Evolutionary conservation across 37 sponge, comb jelly and placozoan species (phyloP).

Genomic region (Chondrosia reniformis): DNA sequence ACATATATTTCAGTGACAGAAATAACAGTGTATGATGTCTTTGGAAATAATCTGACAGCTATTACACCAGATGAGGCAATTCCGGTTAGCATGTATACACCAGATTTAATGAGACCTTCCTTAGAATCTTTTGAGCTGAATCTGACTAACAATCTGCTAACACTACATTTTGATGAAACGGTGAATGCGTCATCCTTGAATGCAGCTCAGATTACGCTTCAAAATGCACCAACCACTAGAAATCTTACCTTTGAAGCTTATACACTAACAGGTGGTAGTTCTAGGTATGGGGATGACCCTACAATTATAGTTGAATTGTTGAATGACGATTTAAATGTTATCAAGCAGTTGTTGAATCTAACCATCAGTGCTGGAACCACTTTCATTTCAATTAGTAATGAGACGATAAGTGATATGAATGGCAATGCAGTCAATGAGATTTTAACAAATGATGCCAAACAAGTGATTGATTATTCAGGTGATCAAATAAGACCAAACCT

Average conservation of each 20-base stretch:
- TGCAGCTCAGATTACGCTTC: slow-evolving; percentile 64
- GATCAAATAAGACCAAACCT: slow-evolving; percentile 57
- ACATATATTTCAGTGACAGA: slow-evolving; percentile 58
- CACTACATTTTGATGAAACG: slow-evolving; percentile 80
- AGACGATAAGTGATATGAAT: slow-evolving; percentile 65
- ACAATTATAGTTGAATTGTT: slow-evolving; percentile 33
- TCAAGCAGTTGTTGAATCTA: slow-evolving; percentile 54
- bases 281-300: slow-evolving; percentile 45
- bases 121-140: slow-evolving; percentile 61
- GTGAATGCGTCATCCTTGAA: slow-evolving; percentile 66
- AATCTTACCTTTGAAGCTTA: slow-evolving; percentile 24
- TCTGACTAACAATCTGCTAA: slow-evolving; percentile 55
- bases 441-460: slow-evolving; percentile 20
- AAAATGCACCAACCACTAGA: slow-evolving; percentile 18
- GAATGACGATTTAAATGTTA: slow-evolving; percentile 62
- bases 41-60: slow-evolving; percentile 39
- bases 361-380: slow-evolving; percentile 45
- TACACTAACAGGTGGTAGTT: slow-evolving; percentile 60
- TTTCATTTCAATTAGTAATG: slow-evolving; percentile 55
- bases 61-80: slow-evolving; percentile 34
- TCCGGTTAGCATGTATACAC: slow-evolving; percentile 30
- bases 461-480: slow-evolving; percentile 30
- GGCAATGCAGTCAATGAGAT: slow-evolving; percentile 53
- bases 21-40: slow-evolving; percentile 59
- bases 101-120: slow-evolving; percentile 44